Evolutionary conservation across 2,113 vertebrate species (phyloP), one percentile per base, ranked within the genome.

Genomic region (Ammodytes marinus): DNA sequence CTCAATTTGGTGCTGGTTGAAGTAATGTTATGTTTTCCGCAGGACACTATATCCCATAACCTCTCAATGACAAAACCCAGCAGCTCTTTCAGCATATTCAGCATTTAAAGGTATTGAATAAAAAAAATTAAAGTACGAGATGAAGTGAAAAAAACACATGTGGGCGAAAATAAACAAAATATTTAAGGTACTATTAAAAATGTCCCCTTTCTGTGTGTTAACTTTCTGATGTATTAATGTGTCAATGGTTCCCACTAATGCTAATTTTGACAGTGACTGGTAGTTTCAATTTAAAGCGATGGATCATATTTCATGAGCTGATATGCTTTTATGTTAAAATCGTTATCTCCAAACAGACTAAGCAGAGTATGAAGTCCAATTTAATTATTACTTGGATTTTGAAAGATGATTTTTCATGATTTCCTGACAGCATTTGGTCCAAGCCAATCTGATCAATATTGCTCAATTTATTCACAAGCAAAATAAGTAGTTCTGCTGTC

Each of bases 21-120:
- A 50, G 37, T 27, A 59, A 19, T 67, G 43, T 45, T 52, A 49
- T 59, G 40, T 86, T 74, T 67, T 69, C 60, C 68, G 17, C 65
- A 75, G 49, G 55, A 69, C 12, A 69, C 65, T 73, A 74, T 73
- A 35, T 83, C 63, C 10, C 37, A 54, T 66, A 74, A 67, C 4
- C 19, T 76, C n/a, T 60, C 43, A 39, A 8, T 68, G 42, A 68
- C n/a, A 75, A 57, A 49, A 68, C 50, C 46, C 4, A 43, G 46
- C 46, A 70, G 71, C 74, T 68, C 47, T 64, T 72, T 2, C 57
- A 27, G 47, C 40, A 53, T 57, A 77, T 53, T 57, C 0, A 42
- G 35, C 3, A 4, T 66, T 3, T 4, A 9, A 5, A 69, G 4
- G 35, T 2, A 4, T 66, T 3, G 1, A 9, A 5, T 64, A 3